Percentiles rank a stretch among this genome's conserved stretches.
Conservation (phyloP, 2,113 vertebrate species). For the Arizona elegans region DNA sequence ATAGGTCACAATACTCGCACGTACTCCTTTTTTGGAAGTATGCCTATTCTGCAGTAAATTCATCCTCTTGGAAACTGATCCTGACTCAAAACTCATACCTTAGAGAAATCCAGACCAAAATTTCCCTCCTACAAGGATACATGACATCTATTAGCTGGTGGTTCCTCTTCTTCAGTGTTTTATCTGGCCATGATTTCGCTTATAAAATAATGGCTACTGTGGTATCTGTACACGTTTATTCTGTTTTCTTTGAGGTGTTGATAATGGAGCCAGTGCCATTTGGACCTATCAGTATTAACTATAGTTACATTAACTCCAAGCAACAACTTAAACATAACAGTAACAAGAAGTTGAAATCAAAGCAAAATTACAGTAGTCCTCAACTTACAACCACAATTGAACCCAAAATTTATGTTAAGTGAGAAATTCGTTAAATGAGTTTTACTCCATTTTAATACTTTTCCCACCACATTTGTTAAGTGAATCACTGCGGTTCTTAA, state of each 20-base stretch:
- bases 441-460: no score
- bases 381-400: no score
- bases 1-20: background rate
- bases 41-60: background rate
- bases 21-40: background rate
- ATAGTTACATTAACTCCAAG: background rate
- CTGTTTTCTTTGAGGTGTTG: background rate
- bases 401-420: no score
- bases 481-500: no score
- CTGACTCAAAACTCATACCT: no score
- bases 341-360: background rate
- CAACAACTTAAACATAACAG: background rate
- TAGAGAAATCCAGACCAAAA: no score
- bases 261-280: background rate
- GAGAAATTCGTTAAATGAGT: no score
- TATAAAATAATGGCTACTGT: background rate
- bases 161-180: background rate
- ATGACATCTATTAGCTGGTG: background rate
- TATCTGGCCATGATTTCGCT: background rate
- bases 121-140: no score
- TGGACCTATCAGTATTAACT: background rate
- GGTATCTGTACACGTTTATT: background rate
- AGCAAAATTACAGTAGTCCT: background rate
- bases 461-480: no score
- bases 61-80: no score